Percentiles rank a stretch among this genome's conserved stretches.
Evolutionary conservation across 2,888 invertebrate genomes (phyloP).

Genomic region (Bedellia somnulentella): DNA sequence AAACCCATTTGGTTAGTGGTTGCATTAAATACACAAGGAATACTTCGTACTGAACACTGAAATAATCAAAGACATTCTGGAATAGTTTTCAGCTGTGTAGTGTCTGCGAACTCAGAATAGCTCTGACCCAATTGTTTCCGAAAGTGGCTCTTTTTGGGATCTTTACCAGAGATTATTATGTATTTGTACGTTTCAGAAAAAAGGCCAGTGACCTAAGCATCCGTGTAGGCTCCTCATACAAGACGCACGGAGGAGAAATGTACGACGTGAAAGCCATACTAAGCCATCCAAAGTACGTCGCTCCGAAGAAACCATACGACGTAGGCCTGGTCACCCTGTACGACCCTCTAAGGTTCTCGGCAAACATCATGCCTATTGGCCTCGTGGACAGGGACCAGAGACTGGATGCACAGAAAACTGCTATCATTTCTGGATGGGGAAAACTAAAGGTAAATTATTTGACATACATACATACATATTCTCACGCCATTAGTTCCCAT

Average conservation of each 20-base stretch:
- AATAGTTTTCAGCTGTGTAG: too few species aligned
- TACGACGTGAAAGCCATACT: constrained; percentile 38
- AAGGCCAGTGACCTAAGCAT: constrained; percentile 36
- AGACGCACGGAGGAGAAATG: constrained; percentile 51
- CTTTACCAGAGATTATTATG: too few species aligned
- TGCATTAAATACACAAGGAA: too few species aligned
- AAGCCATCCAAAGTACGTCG: constrained; percentile 44
- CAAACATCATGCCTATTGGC: constrained; percentile 33
- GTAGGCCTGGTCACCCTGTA: constrained; percentile 44
- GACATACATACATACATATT: too few species aligned
- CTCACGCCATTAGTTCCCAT: too few species aligned
- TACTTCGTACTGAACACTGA: too few species aligned
- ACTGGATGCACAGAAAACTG: constrained; percentile 25
- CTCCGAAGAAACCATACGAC: constrained; percentile 41
- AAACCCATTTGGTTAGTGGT: too few species aligned
- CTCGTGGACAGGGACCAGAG: constrained; percentile 24
- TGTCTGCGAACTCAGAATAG: too few species aligned
- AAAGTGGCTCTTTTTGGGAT: too few species aligned
- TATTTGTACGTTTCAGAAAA: constrained; percentile 24
- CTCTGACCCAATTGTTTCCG: too few species aligned
- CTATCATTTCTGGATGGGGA: constrained; percentile 53
- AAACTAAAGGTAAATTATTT: constrained; percentile 36
- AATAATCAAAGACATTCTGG: too few species aligned
- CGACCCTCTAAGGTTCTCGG: constrained; percentile 33
- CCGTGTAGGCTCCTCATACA: constrained; percentile 52